phyloP scores from a whole-genome alignment of 1,140 invertebrate species.

The Campodea augens region DNA sequence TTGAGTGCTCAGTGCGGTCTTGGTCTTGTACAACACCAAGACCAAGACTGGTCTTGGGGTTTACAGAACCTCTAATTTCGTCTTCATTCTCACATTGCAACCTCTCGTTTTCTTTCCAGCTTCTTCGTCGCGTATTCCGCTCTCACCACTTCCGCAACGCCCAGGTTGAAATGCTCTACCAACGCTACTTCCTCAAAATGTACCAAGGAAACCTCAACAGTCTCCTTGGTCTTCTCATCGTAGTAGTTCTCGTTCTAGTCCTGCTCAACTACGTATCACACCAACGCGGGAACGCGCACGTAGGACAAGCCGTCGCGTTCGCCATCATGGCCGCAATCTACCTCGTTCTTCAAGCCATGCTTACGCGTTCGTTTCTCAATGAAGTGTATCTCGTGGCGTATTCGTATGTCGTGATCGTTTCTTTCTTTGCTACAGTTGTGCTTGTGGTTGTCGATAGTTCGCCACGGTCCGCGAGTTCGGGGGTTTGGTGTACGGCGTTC shows the following conservation, averaged over 20 bases:
- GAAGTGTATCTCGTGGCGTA: conserved; percentile 66
- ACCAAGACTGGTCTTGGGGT: too few species aligned
- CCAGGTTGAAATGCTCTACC: conserved; percentile 75
- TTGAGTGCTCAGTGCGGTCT: too few species aligned
- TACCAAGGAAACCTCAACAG: conserved; percentile 78
- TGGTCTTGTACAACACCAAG: too few species aligned
- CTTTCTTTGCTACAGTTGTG: conserved; percentile 44
- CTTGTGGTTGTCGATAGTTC: conserved; percentile 28
- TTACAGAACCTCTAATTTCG: too few species aligned
- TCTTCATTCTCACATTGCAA: too few species aligned
- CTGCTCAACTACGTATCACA: conserved; percentile 23
- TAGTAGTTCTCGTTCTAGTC: conserved; percentile 39
- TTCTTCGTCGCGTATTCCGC: conserved; percentile 25
- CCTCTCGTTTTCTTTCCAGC: too few species aligned
- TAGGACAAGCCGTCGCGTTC: conserved; percentile 3
- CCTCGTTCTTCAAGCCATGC: conserved; percentile 21
- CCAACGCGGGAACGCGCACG: conserved; percentile 10
- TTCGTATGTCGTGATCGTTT: conserved; percentile 54
- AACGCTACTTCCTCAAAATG: conserved; percentile 78
- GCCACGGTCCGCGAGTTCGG: conserved; percentile 24
- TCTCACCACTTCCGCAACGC: conserved; percentile 49
- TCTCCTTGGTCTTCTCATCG: conserved; percentile 51
- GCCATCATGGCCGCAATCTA: conserved; percentile 23
- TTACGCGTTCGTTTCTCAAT: conserved; percentile 64
- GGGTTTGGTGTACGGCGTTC: conserved; percentile 45